Percentiles rank a stretch among this genome's conserved stretches.
These are phyloP conservation scores for Gandaritis pyraliata DNA, from an alignment of 2,888 invertebrate species.

Conservation along the genomic window DNA sequence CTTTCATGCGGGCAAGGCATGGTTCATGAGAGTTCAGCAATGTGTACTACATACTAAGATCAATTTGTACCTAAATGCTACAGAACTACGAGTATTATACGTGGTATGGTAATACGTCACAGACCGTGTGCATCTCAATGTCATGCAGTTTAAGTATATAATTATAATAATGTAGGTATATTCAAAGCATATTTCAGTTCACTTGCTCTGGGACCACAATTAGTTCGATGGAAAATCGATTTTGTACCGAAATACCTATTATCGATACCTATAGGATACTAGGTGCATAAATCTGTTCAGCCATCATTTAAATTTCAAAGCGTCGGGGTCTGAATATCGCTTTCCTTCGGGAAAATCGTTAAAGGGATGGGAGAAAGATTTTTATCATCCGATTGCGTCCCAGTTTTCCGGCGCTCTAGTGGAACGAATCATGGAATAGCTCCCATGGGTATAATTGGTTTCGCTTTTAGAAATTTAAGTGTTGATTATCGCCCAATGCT, in stretches of 20 bases:
- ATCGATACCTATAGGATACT: slow-evolving; percentile 10
- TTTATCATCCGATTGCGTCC: slow-evolving; percentile 44
- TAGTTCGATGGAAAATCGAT: not conserved
- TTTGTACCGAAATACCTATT: not conserved
- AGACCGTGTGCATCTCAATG: too few relatives aligned
- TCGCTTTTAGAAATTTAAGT: slow-evolving; percentile 37
- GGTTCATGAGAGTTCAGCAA: not conserved
- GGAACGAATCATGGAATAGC: slow-evolving; percentile 36
- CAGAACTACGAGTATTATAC: too few relatives aligned
- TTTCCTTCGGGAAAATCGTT: slow-evolving; percentile 40
- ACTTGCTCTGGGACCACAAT: not conserved
- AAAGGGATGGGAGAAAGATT: slow-evolving; percentile 40
- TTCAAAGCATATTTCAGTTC: not conserved
- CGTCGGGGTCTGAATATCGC: slow-evolving; percentile 34
- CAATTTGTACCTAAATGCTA: too few relatives aligned
- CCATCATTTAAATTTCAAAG: slow-evolving; percentile 37
- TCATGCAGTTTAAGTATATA: too few relatives aligned
- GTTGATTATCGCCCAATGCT: slow-evolving; percentile 41
- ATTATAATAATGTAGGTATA: not conserved
- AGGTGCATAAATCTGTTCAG: slow-evolving; percentile 26
- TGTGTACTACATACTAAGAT: too few relatives aligned
- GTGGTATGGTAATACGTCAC: too few relatives aligned
- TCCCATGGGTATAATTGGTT: slow-evolving; percentile 38
- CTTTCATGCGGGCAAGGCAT: not conserved
- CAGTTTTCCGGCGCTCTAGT: slow-evolving; percentile 41